phyloP scores from a whole-genome alignment of 2,888 invertebrate genomes.

The Hypomecis punctinalis region DNA sequence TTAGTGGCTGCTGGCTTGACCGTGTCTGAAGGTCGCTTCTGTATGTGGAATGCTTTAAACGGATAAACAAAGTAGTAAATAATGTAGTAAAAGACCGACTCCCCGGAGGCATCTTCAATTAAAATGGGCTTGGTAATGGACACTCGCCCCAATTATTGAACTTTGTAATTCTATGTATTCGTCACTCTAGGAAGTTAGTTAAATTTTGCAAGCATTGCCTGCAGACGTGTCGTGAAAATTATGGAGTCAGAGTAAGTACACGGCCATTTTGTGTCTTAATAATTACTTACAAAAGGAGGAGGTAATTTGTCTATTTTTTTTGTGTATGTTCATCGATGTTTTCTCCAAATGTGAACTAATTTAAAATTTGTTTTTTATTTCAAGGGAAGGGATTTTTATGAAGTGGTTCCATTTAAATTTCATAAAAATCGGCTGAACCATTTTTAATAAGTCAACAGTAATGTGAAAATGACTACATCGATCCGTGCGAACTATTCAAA shows the following conservation, averaged over 20 bases:
- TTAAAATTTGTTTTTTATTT: too few relatives aligned
- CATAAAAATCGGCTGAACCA: too few relatives aligned
- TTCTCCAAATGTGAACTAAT: too few relatives aligned
- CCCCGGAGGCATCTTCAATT: constrained; percentile 5
- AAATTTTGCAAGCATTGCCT: not conserved
- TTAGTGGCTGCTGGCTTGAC: too few relatives aligned
- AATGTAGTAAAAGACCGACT: not conserved
- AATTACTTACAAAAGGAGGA: too few relatives aligned
- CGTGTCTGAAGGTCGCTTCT: too few relatives aligned
- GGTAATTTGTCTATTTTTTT: too few relatives aligned
- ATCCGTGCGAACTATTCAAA: not conserved
- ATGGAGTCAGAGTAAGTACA: constrained; percentile 9
- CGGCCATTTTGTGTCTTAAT: not conserved
- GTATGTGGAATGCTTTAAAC: too few relatives aligned
- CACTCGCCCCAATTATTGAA: constrained; percentile 13
- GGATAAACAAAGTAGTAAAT: not conserved
- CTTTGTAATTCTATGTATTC: not conserved
- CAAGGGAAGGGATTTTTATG: too few relatives aligned
- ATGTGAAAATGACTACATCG: too few relatives aligned
- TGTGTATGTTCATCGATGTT: too few relatives aligned
- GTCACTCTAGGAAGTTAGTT: not conserved
- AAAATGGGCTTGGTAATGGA: constrained; percentile 9
- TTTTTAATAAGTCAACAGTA: too few relatives aligned
- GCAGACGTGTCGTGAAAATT: constrained; percentile 6
- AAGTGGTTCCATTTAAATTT: not conserved